Conservation (phyloP, 2,797 vertebrate genomes). For the Arnoldichthys spilopterus region DNA sequence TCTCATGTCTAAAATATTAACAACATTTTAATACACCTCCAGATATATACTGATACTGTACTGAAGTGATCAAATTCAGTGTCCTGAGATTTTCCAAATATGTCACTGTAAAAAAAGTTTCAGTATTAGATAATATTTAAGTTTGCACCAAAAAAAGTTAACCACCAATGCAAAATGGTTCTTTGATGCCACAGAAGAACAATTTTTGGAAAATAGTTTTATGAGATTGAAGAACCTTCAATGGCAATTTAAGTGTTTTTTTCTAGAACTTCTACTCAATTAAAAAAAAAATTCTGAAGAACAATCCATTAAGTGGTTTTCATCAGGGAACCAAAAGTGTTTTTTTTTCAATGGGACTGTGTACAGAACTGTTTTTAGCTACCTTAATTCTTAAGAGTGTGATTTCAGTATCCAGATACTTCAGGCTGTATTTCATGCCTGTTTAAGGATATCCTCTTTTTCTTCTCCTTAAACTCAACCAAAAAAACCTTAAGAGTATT, state of each 20-base stretch:
- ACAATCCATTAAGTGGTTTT: not conserved
- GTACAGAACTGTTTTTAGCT: no score
- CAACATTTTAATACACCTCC: no score
- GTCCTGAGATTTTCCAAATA: no score
- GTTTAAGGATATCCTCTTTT: no score
- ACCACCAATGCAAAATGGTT: not conserved
- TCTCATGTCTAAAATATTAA: no score
- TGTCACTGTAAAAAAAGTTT: no score
- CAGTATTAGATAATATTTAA: not conserved
- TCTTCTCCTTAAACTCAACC: not conserved
- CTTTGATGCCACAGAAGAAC: not conserved
- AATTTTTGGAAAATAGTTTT: not conserved
- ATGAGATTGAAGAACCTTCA: not conserved
- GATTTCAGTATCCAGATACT: not conserved
- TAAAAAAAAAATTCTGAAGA: not conserved
- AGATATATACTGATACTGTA: not conserved
- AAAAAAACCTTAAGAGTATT: not conserved
- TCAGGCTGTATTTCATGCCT: no score
- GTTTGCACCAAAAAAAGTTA: not conserved
- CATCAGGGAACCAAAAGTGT: no score
- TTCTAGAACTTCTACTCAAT: not conserved
- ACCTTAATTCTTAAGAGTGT: no score
- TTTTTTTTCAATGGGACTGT: no score
- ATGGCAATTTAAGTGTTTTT: not conserved
- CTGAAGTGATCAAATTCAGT: not conserved